Conservation (phyloP, 2,888 invertebrate species). For the Leptothorax acervorum region DNA sequence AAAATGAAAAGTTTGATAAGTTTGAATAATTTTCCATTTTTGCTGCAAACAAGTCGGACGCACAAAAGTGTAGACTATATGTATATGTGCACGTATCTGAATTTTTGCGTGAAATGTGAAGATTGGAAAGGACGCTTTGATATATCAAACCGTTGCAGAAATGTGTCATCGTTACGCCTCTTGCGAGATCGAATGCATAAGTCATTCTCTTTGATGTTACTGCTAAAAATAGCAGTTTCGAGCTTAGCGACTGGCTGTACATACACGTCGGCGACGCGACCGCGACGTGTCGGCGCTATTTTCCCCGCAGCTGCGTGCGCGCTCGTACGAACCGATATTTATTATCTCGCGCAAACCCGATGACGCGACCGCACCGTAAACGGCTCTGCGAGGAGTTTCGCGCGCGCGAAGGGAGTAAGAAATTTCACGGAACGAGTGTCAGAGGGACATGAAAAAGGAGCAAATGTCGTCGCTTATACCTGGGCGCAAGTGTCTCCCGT, state of each 20-base stretch:
- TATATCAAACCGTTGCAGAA: slow-evolving; percentile 17
- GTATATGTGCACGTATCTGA: neutral
- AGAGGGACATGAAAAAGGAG: slow-evolving; percentile 55
- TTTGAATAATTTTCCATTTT: neutral
- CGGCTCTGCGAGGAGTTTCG: slow-evolving; percentile 54
- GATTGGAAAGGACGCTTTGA: slow-evolving; percentile 27
- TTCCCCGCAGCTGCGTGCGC: slow-evolving; percentile 71
- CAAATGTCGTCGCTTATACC: slow-evolving; percentile 56
- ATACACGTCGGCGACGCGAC: slow-evolving; percentile 6
- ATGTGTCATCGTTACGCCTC: slow-evolving; percentile 39
- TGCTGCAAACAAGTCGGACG: neutral
- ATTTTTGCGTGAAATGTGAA: slow-evolving; percentile 10
- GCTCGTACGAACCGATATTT: slow-evolving; percentile 73
- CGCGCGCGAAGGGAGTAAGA: slow-evolving; percentile 56
- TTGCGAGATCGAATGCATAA: slow-evolving; percentile 36
- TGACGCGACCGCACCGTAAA: slow-evolving; percentile 61
- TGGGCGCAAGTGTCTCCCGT: slow-evolving; percentile 58
- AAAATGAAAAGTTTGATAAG: neutral
- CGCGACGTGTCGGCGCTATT: slow-evolving; percentile 54
- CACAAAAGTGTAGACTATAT: neutral
- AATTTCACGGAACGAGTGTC: slow-evolving; percentile 62
- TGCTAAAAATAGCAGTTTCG: slow-evolving; percentile 50
- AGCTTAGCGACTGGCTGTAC: slow-evolving; percentile 23
- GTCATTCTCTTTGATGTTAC: slow-evolving; percentile 48
- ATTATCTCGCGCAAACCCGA: slow-evolving; percentile 61